phyloP scores from a whole-genome alignment of 2,797 vertebrate species.

The Manis crassicaudata region DNA sequence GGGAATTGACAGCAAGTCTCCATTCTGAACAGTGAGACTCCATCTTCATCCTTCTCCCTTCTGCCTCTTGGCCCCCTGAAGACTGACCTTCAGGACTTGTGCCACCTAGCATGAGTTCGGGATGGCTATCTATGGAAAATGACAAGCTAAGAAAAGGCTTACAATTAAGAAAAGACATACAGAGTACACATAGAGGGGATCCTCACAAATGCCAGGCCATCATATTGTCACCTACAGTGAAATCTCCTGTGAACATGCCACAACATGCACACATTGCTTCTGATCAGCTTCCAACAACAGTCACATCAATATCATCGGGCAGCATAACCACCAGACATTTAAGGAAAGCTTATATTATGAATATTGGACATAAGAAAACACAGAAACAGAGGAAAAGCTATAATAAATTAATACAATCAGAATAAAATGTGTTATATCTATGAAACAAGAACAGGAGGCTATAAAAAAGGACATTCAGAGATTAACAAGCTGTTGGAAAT shows the following conservation, averaged over 20 bases:
- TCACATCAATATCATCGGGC: not conserved
- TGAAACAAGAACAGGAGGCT: not conserved
- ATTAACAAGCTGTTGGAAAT: not conserved
- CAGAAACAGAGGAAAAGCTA: not conserved
- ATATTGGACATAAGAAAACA: not conserved
- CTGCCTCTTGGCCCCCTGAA: no score
- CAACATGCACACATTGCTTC: not conserved
- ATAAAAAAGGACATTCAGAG: not conserved
- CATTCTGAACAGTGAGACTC: not conserved
- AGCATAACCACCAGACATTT: not conserved
- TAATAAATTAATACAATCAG: not conserved
- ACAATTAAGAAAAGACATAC: not conserved
- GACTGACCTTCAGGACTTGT: not conserved
- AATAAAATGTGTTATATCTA: not conserved
- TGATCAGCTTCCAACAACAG: rapidly evolving
- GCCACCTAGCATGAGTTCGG: not conserved
- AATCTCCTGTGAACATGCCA: no score
- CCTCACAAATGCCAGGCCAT: not conserved
- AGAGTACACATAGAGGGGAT: not conserved
- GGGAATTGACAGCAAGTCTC: not conserved
- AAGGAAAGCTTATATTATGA: not conserved
- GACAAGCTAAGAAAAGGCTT: not conserved
- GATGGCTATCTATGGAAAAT: not conserved
- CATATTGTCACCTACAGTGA: not conserved
- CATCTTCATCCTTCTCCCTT: rapidly evolving